A percentile compares a stretch with the other conserved stretches of the same genome.
Evolutionary conservation across 1,140 invertebrate species (phyloP).

Genomic region (Myzus persicae): DNA sequence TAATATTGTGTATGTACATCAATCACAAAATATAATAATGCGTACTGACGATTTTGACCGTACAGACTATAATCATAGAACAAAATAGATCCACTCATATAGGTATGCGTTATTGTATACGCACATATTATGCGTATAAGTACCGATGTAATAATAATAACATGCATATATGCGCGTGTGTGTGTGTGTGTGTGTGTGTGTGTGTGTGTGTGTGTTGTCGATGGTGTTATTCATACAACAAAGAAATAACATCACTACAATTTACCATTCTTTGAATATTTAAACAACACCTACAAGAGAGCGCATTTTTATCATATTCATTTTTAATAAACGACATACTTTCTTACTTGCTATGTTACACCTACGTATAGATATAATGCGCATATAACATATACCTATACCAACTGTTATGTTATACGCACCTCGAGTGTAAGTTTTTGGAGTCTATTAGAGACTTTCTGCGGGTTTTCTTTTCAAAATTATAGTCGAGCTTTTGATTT

Average conservation of each 20-base stretch:
- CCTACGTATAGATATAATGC: neutral
- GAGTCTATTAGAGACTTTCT: neutral
- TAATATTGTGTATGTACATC: neutral
- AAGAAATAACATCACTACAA: neutral
- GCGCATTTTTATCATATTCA: neutral
- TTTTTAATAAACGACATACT: neutral
- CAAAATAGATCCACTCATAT: neutral
- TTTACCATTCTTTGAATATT: slow-evolving; percentile 13
- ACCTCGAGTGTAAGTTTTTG: neutral
- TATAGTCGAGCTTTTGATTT: neutral
- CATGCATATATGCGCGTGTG: neutral
- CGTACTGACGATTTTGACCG: neutral
- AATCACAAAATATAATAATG: neutral
- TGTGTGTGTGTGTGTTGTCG: neutral
- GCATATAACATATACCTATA: neutral
- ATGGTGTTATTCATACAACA: neutral
- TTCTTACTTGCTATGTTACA: neutral
- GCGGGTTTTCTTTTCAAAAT: neutral
- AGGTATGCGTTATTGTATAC: too few species aligned
- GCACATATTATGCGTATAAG: neutral
- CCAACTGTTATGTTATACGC: neutral
- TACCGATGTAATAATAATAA: neutral
- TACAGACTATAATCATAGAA: slow-evolving; percentile 5
- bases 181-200: neutral
- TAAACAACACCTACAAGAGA: neutral